phyloP scores from a whole-genome alignment of 2,888 invertebrate species.

The Caenorhabditis uteleia region DNA sequence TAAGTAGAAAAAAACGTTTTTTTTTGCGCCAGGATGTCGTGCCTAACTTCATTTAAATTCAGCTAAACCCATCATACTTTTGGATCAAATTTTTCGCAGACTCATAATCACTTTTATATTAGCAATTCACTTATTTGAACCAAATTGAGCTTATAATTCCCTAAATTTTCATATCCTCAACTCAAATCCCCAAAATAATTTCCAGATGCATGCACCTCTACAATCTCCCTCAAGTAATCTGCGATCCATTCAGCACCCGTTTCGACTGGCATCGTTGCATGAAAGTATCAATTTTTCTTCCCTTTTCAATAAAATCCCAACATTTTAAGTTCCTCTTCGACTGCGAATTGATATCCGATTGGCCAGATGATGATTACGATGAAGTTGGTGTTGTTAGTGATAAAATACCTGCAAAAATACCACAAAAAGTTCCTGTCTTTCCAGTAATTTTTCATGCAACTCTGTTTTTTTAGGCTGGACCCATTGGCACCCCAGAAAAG shows the following conservation, averaged over 20 bases:
- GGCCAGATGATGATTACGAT: slow-evolving; percentile 48
- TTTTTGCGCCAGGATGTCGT: too few relatives aligned
- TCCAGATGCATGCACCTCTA: slow-evolving; percentile 51
- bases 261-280: slow-evolving; percentile 57
- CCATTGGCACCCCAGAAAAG: slow-evolving; percentile 6
- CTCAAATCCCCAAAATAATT: background rate
- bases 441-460: too few relatives aligned
- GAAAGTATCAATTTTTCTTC: slow-evolving; percentile 31
- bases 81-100: too few relatives aligned
- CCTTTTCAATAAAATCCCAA: background rate
- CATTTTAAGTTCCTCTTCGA: slow-evolving; percentile 53
- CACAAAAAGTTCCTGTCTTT: background rate
- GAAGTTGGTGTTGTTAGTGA: slow-evolving; percentile 31
- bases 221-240: slow-evolving; percentile 49
- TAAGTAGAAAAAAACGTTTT: too few relatives aligned
- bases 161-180: too few relatives aligned
- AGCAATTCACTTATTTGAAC: too few relatives aligned
- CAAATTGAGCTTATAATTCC: too few relatives aligned
- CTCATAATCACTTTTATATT: too few relatives aligned
- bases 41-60: too few relatives aligned
- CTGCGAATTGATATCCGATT: slow-evolving; percentile 58
- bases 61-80: too few relatives aligned
- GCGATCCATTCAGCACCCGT: slow-evolving; percentile 53
- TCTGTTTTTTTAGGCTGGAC: too few relatives aligned
- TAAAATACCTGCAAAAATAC: slow-evolving; percentile 4